phyloP scores from a whole-genome alignment of 2,888 invertebrate species.

The Pteria penguin region DNA sequence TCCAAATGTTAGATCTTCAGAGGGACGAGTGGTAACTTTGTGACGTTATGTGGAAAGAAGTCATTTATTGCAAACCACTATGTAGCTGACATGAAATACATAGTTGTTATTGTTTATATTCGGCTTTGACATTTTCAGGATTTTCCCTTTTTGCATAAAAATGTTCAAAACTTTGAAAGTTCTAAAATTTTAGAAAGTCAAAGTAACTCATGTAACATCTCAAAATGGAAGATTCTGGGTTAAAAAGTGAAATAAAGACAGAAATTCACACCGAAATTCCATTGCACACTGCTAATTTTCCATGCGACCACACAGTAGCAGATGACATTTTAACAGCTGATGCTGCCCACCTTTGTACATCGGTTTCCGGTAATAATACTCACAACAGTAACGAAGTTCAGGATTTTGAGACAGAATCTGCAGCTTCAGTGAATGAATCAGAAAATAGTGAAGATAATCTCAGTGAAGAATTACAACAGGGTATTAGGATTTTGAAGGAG shows the following conservation, averaged over 20 bases:
- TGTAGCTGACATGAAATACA: background rate
- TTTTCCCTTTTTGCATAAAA: background rate
- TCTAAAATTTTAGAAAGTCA: background rate
- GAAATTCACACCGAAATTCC: background rate
- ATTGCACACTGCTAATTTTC: background rate
- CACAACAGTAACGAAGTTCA: slow-evolving; percentile 11
- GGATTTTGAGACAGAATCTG: background rate
- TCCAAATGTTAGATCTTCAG: too few relatives aligned
- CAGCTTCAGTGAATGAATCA: background rate
- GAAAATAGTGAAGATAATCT: slow-evolving; percentile 44
- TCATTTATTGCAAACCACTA: too few relatives aligned
- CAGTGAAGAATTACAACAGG: slow-evolving; percentile 73
- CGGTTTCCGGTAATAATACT: too few relatives aligned
- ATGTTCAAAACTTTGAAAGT: background rate
- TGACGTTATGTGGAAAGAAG: too few relatives aligned
- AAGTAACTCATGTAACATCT: background rate
- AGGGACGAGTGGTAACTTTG: too few relatives aligned
- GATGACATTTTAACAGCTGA: slow-evolving; percentile 9
- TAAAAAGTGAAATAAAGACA: background rate
- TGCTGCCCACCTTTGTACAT: slow-evolving; percentile 8
- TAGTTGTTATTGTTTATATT: background rate
- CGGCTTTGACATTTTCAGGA: background rate
- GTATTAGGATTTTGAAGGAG: slow-evolving; percentile 79
- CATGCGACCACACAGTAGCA: background rate
- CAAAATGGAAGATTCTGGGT: background rate